Conservation (phyloP, 2,888 invertebrate genomes). For the Lasioglossum calceatum region DNA sequence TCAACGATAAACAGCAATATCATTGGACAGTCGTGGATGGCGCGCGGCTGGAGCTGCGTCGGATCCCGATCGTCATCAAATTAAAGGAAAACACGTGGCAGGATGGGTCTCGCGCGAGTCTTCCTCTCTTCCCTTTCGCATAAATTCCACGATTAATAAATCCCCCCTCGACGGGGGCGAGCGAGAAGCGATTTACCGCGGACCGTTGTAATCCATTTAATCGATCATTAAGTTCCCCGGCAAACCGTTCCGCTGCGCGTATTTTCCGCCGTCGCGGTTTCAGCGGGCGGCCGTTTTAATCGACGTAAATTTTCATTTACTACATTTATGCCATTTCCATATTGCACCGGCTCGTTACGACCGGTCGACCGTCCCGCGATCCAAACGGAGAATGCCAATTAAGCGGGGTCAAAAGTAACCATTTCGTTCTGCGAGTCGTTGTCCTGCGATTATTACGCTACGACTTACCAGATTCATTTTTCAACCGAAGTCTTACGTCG, state of each 20-base stretch:
- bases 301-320: conserved; percentile 55
- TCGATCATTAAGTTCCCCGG: conserved; percentile 43
- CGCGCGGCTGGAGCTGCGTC: conserved; percentile 1
- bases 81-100: conserved; percentile 20
- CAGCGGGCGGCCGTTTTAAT: conserved; percentile 49
- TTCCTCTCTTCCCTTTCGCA: not conserved
- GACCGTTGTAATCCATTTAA: conserved; percentile 40
- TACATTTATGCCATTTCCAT: conserved; percentile 59
- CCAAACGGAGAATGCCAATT: conserved; percentile 66
- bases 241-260: conserved; percentile 1
- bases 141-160: conserved; percentile 50
- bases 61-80: conserved; percentile 13
- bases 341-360: conserved; percentile 65
- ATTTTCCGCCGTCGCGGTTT: conserved; percentile 2
- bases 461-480: not conserved
- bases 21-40: conserved; percentile 10
- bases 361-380: conserved; percentile 56
- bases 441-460: not conserved
- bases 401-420: not conserved
- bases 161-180: conserved; percentile 2
- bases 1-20: conserved; percentile 33
- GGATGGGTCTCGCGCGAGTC: not conserved
- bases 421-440: not conserved
- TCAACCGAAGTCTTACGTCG: not conserved
- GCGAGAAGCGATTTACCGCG: not conserved